A percentile compares a stretch with the other conserved stretches of the same genome.
Conservation (phyloP, 2,797 vertebrate genomes). For the Fistularia commersonii region DNA sequence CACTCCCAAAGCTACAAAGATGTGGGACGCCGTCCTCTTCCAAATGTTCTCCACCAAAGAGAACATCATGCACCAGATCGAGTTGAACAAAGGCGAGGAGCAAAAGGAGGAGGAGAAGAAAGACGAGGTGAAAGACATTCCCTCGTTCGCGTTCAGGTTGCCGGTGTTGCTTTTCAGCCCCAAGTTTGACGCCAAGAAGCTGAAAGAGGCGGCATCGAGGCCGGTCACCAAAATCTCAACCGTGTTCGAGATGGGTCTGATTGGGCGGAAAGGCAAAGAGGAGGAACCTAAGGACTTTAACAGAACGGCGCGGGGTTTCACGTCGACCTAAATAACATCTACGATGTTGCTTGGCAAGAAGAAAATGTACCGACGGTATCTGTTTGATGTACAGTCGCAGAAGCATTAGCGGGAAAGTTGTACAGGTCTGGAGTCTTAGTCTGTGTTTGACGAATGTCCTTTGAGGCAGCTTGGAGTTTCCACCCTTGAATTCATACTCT, state of each 20-base stretch:
- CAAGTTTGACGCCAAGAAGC: conserved; percentile 87
- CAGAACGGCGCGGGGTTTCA: conserved; percentile 85
- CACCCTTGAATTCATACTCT: conserved; percentile 48
- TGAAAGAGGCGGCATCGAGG: conserved; percentile 83
- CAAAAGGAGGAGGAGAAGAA: conserved; percentile 37
- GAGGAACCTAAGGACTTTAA: conserved; percentile 90
- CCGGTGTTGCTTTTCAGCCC: conserved; percentile 89
- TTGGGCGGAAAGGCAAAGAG: conserved; percentile 70
- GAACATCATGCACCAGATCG: conserved; percentile 72
- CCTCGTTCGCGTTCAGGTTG: conserved; percentile 71
- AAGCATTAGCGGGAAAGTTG: conserved; percentile 15
- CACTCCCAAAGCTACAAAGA: conserved; percentile 75
- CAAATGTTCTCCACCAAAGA: conserved; percentile 83
- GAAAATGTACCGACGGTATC: conserved; percentile 26
- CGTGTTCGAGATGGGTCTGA: conserved; percentile 77
- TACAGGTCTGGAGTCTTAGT: conserved; percentile 44
- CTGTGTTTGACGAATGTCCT: conserved; percentile 14
- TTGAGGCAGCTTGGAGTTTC: conserved; percentile 23
- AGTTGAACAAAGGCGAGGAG: conserved; percentile 64
- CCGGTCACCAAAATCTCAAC: conserved; percentile 77
- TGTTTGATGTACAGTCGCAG: conserved; percentile 62
- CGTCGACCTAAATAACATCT: conserved; percentile 48
- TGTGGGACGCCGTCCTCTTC: conserved; percentile 94
- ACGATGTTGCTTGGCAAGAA: conserved; percentile 21
- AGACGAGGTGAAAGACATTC: conserved; percentile 50